Base-by-base conservation (phyloP, 64 coral and sea anemone species). In the Actinia tenebrosa region DNA sequence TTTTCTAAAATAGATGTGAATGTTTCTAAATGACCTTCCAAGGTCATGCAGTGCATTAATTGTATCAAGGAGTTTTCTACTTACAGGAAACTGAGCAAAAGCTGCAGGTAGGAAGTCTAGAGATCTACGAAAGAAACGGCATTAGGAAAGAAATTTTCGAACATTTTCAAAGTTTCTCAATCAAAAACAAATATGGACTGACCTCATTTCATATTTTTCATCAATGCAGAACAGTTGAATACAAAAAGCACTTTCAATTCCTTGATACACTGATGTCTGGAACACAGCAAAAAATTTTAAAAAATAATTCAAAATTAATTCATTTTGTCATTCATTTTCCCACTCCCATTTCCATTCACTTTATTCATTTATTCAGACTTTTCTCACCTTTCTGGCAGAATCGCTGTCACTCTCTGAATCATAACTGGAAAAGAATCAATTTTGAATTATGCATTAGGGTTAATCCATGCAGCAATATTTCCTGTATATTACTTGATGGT, bases 151-250 rank as follows among this genome's bases (percentile, higher is more conserved):
- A 37, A 37, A 37, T 37, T 37, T 37, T 37, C 30, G 30, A 37
- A 16, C 13, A 61, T 11, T 16, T 16, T 61, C 14, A 50, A 50
- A 5, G 47, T 50, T 50, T 50, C 47, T 50, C n/a, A 37, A 37
- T 37, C 20, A 69, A 69, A 25, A n/a, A 25, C 20, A 20, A 69
- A 3, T 69, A 20, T 15, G 25, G 16, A 69, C 71, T 72, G 44
- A 99, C 97, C 97, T 99, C 86, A 89, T 92, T 93, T 99, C 97
- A 71, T 90, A 95, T 91, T 95, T 99, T 79, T 99, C 97, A 86
- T 99, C 97, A 88, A 99, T 93, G n/a, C 97, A 99, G 77, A 95
- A 99, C 18, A 99, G 78, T 66, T 99, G 93, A 45, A 99, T 86
- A 85, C 97, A 99, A 63, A 99, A 92, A 46, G 93, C 93, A 84